Evolutionary conservation across 2,113 vertebrate species (phyloP).

Genomic region (Centropus bengalensis): DNA sequence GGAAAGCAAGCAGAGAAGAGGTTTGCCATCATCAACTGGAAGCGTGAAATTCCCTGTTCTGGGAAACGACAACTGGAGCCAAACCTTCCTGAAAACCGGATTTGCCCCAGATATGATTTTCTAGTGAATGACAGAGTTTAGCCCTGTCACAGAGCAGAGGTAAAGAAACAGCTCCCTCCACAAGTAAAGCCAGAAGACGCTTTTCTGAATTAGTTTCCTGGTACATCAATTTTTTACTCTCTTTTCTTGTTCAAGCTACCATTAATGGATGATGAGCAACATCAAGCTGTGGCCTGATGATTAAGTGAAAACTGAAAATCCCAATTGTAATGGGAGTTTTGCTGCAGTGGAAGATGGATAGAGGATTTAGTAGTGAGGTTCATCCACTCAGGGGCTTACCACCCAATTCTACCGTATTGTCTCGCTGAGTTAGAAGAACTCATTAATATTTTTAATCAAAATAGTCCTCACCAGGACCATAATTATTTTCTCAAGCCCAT

Average conservation of each 20-base stretch:
- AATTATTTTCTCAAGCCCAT: background rate
- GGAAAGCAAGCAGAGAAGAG: background rate
- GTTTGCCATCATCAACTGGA: background rate
- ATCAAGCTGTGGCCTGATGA: background rate
- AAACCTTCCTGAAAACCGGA: background rate
- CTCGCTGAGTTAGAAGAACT: background rate
- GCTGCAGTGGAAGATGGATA: background rate
- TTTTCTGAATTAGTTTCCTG: background rate
- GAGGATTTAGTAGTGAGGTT: background rate
- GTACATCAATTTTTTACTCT: background rate
- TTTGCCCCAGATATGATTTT: rapidly evolving
- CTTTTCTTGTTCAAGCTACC: background rate
- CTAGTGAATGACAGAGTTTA: background rate
- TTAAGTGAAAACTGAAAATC: background rate
- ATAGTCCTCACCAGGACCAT: background rate
- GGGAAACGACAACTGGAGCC: background rate
- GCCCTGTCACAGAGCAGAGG: background rate
- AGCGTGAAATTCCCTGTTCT: background rate
- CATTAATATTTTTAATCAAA: background rate
- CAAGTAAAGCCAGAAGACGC: background rate
- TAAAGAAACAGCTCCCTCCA: background rate
- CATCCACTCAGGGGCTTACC: background rate
- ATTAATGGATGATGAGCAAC: background rate
- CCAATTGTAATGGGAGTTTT: rapidly evolving
- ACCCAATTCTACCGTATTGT: background rate